Evolutionary conservation across 2,797 vertebrate species (phyloP), one percentile per base, ranked within the genome.

Genomic region (Pipistrellus nathusii): DNA sequence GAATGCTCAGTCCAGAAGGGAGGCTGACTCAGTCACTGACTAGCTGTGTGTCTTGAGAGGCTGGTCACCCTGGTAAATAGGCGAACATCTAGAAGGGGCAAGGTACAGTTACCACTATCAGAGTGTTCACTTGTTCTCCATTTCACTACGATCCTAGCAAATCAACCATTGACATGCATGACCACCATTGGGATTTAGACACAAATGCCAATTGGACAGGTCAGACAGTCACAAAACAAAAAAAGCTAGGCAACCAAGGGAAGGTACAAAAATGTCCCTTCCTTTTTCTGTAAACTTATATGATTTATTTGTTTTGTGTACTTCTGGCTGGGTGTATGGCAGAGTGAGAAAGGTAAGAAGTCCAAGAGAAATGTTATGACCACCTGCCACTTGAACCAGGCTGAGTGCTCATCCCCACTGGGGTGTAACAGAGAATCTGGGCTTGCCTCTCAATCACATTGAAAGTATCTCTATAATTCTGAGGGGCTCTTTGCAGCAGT

Each of bases 51-150:
- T 14, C 15, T 46, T 3, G 35, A 25, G 10, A 14, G 11, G 18
- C 6, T 48, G 3, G 14, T 68, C 21, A 21, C 6, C 7, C n/a
- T 48, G 25, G 20, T 12, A 35, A 15, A 15, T 0, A 62, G 18
- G 10, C 1, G 1, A 44, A 17, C 6, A 9, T 21, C 20, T 21
- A 5, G 3, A 10, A 27, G 13, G 35, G 5, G 11, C 0, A 3
- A 84, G 41, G 30, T 73, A 53, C 12, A 13, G 7, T 10, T 17
- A 32, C 35, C 4, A 44, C 41, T 6, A 7, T 25, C 32, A 21
- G 30, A 38, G 51, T 9, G 8, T 17, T 64, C 53, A 9, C 0
- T 15, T 25, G 7, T 15, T 51, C 23, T 75, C 30, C 10, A 51
- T 41, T 53, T 82, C n/a, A 25, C 23, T 30, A 81, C 23, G 18